Evolutionary conservation across 2,888 invertebrate genomes (phyloP), one percentile per base, ranked within the genome.

Genomic region (Drosophila borealis): DNA sequence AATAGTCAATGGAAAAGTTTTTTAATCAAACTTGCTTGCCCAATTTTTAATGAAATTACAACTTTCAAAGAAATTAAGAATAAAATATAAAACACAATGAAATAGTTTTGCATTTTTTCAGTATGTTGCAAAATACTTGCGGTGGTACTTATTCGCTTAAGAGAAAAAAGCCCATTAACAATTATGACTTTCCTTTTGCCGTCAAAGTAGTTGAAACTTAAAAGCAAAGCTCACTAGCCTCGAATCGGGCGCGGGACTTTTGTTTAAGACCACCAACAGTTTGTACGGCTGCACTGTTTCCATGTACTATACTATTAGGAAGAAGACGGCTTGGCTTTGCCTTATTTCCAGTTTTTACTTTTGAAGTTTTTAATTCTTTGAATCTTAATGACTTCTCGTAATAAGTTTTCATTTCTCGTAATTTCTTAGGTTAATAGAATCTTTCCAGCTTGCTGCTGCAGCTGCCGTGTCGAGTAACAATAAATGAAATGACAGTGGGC

Each of bases 341-440:
- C 67, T 74, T 70, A 73, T 80, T 88, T 84, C 69, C 79, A 80
- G 79, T 81, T 88, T 82, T 79, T 77, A 77, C 82, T 89, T 87
- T 79, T 80, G 70, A 74, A 87, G 81, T 79, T 87, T 88, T 89
- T 82, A 89, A 90, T 90, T 90, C 90, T 82, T 88, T 84, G 89
- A 79, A 88, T 88, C 90, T 91, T 91, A 91, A 91, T 91, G 89
- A 91, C 91, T 91, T 91, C 90, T 90, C 90, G 89, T 91, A 90
- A 90, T 90, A 91, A 91, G 87, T 91, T 91, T 91, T 90, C 89
- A 89, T 91, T 90, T 89, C 88, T 86, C 85, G 81, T 89, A 90
- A 89, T 86, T 90, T 90, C 81, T 83, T 82, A 79, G 88, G 88
- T 89, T 90, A 87, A 89, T 89, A 82, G 88, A 88, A 86, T 82